phyloP scores from a whole-genome alignment of 2,113 vertebrate species.

The Ailuropoda melanoleuca region DNA sequence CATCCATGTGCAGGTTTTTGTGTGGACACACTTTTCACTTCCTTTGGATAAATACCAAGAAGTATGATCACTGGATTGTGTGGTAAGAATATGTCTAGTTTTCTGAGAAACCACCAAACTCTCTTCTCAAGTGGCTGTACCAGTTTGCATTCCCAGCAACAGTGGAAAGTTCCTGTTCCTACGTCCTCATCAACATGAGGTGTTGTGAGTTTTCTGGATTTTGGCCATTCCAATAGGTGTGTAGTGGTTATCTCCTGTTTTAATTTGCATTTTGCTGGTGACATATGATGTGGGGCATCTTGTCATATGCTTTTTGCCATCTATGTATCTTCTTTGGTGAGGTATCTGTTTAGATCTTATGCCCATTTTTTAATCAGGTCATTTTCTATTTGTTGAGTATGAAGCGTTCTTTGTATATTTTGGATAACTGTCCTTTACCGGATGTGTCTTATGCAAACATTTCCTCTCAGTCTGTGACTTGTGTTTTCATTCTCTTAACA shows the following conservation, averaged over 20 bases:
- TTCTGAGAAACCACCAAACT: neutral
- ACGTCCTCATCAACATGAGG: neutral
- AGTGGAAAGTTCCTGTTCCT: neutral
- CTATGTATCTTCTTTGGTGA: neutral
- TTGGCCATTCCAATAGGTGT: neutral
- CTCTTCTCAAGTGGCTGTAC: neutral
- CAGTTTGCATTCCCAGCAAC: neutral
- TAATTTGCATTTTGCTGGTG: neutral
- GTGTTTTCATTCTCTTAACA: neutral
- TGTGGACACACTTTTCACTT: neutral
- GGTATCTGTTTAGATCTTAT: neutral
- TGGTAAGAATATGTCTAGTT: neutral
- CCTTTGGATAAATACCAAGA: neutral
- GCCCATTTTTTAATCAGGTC: neutral
- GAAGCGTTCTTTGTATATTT: neutral
- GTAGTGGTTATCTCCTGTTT: neutral
- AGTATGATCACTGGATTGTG: neutral
- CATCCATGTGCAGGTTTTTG: neutral
- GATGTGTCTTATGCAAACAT: neutral
- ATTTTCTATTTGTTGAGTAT: neutral
- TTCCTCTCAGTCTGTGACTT: neutral
- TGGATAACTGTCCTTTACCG: neutral
- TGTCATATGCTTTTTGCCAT: neutral
- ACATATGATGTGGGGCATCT: neutral
- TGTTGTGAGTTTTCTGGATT: neutral